Percentiles rank a stretch among this genome's conserved stretches.
Conservation (phyloP, 2,113 vertebrate species). For the Sinocyclocheilus anshuiensis region DNA sequence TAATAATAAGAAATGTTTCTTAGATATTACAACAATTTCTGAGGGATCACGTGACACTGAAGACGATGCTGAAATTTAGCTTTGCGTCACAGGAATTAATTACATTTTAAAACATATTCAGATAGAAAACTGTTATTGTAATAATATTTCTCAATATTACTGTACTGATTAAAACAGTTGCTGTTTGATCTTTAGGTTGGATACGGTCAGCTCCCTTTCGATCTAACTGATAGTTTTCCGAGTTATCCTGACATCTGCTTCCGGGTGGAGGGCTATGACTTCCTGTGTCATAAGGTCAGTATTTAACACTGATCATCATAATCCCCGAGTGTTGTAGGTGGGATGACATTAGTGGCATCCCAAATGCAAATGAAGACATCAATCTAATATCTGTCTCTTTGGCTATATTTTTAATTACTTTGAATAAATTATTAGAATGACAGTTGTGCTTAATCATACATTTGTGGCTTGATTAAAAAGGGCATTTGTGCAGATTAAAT, state of each 20-base stretch:
- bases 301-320: background rate
- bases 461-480: background rate
- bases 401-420: background rate
- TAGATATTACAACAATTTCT: too few species aligned
- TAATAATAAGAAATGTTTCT: too few species aligned
- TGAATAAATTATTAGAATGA: background rate
- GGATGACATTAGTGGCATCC: too few species aligned
- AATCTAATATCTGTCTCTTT: background rate
- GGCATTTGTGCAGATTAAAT: background rate
- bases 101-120: background rate
- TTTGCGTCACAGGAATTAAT: background rate
- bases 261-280: conserved; percentile 82
- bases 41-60: too few species aligned
- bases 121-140: background rate
- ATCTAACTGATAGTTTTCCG: conserved; percentile 83
- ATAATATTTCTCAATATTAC: background rate
- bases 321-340: background rate
- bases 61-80: too few species aligned
- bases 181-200: conserved; percentile 78
- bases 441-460: background rate
- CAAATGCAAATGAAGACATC: background rate
- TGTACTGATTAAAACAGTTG: background rate
- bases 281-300: conserved; percentile 92
- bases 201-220: conserved; percentile 91
- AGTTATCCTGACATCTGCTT: conserved; percentile 93